A percentile compares a stretch with the other conserved stretches of the same genome.
These are phyloP conservation scores for Steatocranus sp. DNA, from an alignment of 2,797 vertebrate species.

Conservation along the genomic window DNA sequence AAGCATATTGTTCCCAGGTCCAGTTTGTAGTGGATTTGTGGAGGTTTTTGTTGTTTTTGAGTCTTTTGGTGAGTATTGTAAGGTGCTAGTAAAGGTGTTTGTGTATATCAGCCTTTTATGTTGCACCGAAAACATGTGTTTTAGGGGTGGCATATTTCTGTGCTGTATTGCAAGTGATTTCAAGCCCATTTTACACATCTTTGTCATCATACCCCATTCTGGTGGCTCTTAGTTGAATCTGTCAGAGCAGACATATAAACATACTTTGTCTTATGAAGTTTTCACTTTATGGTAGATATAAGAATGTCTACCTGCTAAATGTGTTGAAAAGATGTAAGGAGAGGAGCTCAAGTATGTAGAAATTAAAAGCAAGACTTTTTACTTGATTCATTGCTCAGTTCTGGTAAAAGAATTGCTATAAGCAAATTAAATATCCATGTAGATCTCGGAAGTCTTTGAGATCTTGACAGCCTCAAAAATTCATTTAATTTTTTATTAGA, in stretches of 20 bases:
- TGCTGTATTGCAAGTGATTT: neutral
- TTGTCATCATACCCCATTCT: neutral
- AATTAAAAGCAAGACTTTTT: neutral
- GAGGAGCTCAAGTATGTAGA: neutral
- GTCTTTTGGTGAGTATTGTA: neutral
- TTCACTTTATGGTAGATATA: neutral
- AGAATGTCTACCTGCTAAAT: neutral
- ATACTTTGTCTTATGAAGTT: neutral
- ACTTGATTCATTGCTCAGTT: neutral
- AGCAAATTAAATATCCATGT: neutral
- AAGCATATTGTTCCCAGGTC: neutral
- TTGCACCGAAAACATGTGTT: neutral
- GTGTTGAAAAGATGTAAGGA: neutral
- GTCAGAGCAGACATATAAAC: neutral
- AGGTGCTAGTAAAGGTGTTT: neutral
- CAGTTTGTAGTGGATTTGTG: neutral
- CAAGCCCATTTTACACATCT: neutral
- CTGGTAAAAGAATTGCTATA: neutral
- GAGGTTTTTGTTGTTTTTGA: neutral
- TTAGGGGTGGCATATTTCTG: neutral
- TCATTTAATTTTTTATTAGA: neutral
- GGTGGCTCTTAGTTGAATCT: neutral
- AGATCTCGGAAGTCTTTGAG: neutral
- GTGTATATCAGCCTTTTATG: neutral
- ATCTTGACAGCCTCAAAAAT: neutral